Base-by-base conservation (phyloP, 2,888 invertebrate species). In the Drosophila rellima region DNA sequence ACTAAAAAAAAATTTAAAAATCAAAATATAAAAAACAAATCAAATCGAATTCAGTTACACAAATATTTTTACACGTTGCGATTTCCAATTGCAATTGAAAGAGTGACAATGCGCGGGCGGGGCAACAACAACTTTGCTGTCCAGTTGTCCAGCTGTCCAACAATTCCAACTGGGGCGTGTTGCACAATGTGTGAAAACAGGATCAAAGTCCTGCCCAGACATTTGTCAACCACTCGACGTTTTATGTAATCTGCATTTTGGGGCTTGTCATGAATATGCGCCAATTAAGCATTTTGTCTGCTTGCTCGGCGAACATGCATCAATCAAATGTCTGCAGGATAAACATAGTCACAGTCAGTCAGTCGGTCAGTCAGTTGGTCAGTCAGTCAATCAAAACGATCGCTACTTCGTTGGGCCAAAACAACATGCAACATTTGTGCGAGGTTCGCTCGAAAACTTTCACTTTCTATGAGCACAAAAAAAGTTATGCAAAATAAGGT, bases 241-340 rank as follows among this genome's bases (percentile, higher is more conserved):
- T 86, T 86, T 84, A 84, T 83, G 70, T 86, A 84, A 84, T 83
- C 83, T 75, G 78, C 81, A 74, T 77, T 67, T 47, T 7, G 59
- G 23, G 45, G 50, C 70, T 54, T 78, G 74, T 70, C 82, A 80
- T 82, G 82, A 82, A 82, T 82, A 83, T 82, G 74, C 79, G 80
- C 85, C 85, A 86, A 86, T 86, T 86, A 86, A 86, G 77, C 85
- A 85, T 74, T 85, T 87, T 87, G 85, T 87, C 88, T 73, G 85
- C 71, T 67, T 55, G 62, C 61, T 67, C 69, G 47, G 45, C 47
- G 70, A 74, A 87, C 85, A 86, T 80, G 88, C 85, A 86, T 86
- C 85, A 87, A 87, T 86, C 85, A 86, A 79, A 87, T 74, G 82
- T 70, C 73, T 68, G 44, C 74, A 82, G 85, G 84, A 82, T 69